These are phyloP conservation scores for Limnephilus lunatus DNA, from an alignment of 2,888 invertebrate species.

Conservation along the genomic window DNA sequence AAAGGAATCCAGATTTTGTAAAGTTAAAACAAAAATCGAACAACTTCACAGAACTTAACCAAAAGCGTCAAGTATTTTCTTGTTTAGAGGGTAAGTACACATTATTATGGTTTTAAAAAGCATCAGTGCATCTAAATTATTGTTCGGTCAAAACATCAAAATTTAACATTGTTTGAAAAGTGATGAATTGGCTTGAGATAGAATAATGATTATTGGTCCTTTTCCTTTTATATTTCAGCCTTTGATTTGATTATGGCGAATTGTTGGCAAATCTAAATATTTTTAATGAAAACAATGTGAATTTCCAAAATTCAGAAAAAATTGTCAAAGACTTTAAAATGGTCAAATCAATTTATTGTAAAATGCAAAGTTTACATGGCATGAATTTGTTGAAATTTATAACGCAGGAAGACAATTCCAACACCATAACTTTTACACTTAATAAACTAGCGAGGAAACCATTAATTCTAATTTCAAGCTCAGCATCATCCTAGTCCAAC, in stretches of 20 bases:
- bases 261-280: background rate
- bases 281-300: background rate
- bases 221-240: conserved; percentile 2
- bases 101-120: background rate
- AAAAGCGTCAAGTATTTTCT: background rate
- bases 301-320: background rate
- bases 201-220: background rate
- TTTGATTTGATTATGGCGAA: background rate
- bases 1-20: background rate
- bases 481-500: background rate
- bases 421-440: background rate
- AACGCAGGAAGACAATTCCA: background rate
- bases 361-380: background rate
- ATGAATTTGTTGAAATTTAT: background rate
- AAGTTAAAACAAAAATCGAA: background rate
- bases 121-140: background rate
- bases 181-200: background rate
- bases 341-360: background rate
- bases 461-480: background rate
- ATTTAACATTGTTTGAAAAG: background rate
- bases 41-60: background rate
- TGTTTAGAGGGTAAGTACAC: background rate
- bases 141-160: background rate
- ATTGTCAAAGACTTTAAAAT: background rate
- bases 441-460: background rate